Percentiles rank a stretch among this genome's conserved stretches.
These are phyloP conservation scores for Python bivittatus DNA, from an alignment of 2,113 vertebrate species.

Conservation along the genomic window DNA sequence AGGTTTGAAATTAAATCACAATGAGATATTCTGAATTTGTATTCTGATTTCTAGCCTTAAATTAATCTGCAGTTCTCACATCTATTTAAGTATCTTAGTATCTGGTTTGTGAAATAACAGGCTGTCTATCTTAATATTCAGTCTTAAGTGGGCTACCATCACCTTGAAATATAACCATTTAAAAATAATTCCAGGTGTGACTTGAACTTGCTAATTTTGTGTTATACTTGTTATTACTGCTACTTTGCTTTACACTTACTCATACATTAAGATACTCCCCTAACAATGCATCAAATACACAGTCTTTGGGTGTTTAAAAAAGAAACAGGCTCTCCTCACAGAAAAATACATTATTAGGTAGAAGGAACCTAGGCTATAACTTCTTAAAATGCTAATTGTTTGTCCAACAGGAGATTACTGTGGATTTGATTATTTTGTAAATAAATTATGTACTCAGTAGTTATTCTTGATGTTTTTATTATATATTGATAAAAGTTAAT, in stretches of 20 bases:
- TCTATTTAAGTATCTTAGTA: neutral
- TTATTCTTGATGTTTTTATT: neutral
- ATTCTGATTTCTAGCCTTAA: neutral
- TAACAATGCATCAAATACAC: neutral
- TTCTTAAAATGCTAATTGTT: neutral
- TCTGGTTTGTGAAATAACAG: neutral
- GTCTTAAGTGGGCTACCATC: neutral
- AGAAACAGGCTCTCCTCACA: neutral
- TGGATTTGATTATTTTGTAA: neutral
- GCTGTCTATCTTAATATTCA: neutral
- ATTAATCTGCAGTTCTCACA: neutral
- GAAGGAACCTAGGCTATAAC: neutral
- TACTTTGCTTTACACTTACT: neutral
- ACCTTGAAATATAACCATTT: neutral
- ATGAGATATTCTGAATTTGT: neutral
- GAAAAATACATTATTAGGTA: neutral
- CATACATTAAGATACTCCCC: neutral
- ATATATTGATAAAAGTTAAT: neutral
- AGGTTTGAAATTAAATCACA: neutral
- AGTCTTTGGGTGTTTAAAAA: neutral
- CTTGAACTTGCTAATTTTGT: neutral
- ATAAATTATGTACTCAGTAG: neutral
- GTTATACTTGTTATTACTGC: constrained; percentile 28
- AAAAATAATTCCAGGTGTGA: constrained; percentile 36
- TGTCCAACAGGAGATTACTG: neutral